phyloP scores from a whole-genome alignment of 64 coral and sea anemone species.

The Stichodactyla mertensii region DNA sequence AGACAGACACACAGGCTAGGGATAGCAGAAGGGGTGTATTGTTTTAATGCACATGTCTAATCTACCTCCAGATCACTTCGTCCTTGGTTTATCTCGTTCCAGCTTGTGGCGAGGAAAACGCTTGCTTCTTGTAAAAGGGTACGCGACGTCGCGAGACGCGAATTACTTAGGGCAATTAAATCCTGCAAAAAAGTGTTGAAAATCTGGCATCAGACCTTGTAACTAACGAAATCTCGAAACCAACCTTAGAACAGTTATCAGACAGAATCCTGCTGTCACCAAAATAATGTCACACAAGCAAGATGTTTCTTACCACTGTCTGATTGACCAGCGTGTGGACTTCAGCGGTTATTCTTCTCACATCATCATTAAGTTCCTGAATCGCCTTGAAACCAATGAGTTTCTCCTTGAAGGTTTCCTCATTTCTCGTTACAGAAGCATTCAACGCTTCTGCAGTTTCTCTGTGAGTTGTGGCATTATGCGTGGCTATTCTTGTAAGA shows the following conservation, averaged over 20 bases:
- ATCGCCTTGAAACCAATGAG: neutral
- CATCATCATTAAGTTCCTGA: neutral
- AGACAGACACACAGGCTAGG: neutral
- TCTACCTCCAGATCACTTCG: neutral
- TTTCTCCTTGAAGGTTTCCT: neutral
- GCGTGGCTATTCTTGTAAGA: neutral
- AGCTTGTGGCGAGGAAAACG: neutral
- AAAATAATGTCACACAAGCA: neutral
- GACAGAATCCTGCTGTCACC: neutral
- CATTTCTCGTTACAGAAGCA: neutral
- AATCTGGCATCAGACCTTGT: neutral
- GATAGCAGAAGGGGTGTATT: too few species aligned
- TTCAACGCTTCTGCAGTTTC: conserved; percentile 19
- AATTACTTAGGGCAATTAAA: neutral
- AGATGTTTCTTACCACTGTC: neutral
- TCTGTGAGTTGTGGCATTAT: conserved; percentile 24
- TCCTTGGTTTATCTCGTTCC: neutral
- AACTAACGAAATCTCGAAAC: neutral
- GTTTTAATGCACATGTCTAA: neutral
- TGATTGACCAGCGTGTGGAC: conserved; percentile 6
- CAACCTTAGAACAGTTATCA: neutral
- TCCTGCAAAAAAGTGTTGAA: neutral
- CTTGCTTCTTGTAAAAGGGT: neutral
- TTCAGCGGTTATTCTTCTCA: neutral
- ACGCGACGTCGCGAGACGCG: neutral